Percentiles rank a stretch among this genome's conserved stretches.
Conservation (phyloP, 1,140 invertebrate species). For the Calliphora vicina region DNA sequence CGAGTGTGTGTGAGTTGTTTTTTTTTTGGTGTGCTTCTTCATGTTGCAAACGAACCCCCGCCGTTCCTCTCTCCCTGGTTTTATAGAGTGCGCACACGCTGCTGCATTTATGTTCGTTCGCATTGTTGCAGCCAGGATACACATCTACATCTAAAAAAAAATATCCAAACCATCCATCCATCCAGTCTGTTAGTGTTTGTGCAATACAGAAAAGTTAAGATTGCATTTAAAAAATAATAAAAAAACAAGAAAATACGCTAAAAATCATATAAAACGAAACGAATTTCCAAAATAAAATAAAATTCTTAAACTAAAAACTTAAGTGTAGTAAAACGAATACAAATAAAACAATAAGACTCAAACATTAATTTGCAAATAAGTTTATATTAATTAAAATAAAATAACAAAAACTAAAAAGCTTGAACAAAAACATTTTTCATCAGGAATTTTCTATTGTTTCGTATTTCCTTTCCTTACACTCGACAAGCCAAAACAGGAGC, state of each 20-base stretch:
- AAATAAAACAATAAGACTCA: neutral
- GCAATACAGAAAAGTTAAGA: constrained; percentile 31
- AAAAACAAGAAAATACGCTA: neutral
- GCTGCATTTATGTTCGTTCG: constrained; percentile 38
- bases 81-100: constrained; percentile 35
- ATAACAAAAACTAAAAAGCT: neutral
- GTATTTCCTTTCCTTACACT: neutral
- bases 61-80: neutral
- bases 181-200: constrained; percentile 28
- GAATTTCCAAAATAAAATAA: neutral
- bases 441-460: neutral
- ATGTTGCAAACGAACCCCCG: constrained; percentile 3
- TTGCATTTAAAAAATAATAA: constrained; percentile 30
- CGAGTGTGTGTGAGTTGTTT: neutral
- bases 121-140: constrained; percentile 40
- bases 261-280: neutral
- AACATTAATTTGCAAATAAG: too few relatives aligned
- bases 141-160: constrained; percentile 22
- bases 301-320: neutral
- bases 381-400: too few relatives aligned
- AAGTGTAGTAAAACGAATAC: neutral
- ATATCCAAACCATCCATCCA: constrained; percentile 4
- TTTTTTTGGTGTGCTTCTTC: neutral
- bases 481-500: neutral
- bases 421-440: neutral